Conservation (phyloP, 2,888 invertebrate genomes). For the Lasioglossum vierecki region DNA sequence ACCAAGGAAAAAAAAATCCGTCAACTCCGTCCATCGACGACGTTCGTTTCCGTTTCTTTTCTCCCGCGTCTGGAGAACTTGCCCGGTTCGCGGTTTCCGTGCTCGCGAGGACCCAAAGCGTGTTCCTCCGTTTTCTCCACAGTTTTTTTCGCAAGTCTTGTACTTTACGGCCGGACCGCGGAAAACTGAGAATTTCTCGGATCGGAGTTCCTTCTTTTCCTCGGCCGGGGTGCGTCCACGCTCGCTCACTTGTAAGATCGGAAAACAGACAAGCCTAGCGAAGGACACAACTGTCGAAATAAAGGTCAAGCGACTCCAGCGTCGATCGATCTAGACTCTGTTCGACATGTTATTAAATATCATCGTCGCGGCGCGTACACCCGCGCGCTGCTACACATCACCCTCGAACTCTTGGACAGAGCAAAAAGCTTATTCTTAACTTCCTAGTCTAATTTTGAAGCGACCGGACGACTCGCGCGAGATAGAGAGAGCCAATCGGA, state of each 20-base stretch:
- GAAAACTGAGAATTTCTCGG: background rate
- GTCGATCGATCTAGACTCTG: background rate
- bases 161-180: background rate
- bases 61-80: background rate
- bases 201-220: background rate
- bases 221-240: conserved; percentile 2
- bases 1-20: conserved; percentile 6
- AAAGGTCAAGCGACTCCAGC: background rate
- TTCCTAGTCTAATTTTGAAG: conserved; percentile 2
- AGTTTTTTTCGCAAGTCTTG: background rate
- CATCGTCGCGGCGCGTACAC: background rate
- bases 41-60: background rate
- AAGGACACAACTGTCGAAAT: background rate
- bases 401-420: background rate
- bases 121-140: background rate
- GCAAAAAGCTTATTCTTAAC: conserved; percentile 5
- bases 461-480: background rate
- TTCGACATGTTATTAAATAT: background rate
- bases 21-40: conserved; percentile 12
- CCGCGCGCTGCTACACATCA: background rate
- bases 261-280: background rate
- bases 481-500: background rate
- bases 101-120: background rate
- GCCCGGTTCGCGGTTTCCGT: background rate
- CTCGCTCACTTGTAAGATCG: background rate